These are phyloP conservation scores for Petromus typicus DNA, from an alignment of 2,113 vertebrate species.

Conservation along the genomic window DNA sequence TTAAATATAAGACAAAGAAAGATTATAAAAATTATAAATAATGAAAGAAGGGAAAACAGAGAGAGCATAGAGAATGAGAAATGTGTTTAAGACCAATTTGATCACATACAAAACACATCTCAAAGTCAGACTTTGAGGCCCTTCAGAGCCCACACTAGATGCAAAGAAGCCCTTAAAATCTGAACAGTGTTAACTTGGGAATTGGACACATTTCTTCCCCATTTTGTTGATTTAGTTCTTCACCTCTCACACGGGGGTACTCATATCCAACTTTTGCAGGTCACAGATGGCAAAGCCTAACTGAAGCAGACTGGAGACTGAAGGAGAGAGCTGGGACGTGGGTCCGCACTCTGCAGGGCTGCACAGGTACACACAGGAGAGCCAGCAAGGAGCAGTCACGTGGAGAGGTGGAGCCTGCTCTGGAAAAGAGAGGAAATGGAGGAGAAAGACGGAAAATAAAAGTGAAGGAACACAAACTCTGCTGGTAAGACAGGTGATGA, in stretches of 20 bases:
- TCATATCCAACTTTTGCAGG: background rate
- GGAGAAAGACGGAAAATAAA: background rate
- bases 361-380: background rate
- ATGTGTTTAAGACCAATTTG: constrained; percentile 14
- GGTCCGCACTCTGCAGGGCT: background rate
- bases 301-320: background rate
- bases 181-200: background rate
- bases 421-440: background rate
- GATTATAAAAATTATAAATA: background rate
- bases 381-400: background rate
- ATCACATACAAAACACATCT: background rate
- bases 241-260: background rate
- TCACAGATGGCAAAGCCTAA: constrained; percentile 12
- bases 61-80: constrained; percentile 7
- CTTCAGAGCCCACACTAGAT: background rate
- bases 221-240: constrained; percentile 50
- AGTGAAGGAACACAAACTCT: background rate
- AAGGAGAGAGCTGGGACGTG: background rate
- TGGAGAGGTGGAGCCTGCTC: background rate
- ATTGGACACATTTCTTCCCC: background rate
- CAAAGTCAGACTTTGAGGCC: background rate
- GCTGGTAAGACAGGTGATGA: background rate
- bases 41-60: constrained; percentile 1
- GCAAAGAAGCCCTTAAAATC: background rate
- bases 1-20: background rate